Evolutionary conservation across 2,888 invertebrate genomes (phyloP).

Genomic region (Proisotoma minuta): DNA sequence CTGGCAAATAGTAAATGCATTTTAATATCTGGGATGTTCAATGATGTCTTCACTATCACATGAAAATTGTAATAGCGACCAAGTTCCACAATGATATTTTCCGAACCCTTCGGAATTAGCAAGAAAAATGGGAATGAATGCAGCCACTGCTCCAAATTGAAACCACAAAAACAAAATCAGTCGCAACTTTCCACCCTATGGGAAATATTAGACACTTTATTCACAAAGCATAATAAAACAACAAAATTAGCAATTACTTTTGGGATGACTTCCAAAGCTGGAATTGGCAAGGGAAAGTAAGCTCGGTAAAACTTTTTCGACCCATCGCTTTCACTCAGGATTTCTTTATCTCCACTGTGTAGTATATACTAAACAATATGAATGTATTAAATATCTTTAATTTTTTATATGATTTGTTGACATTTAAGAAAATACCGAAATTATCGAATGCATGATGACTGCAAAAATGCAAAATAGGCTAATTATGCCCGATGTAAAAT

Average conservation of each 20-base stretch:
- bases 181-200: conserved; percentile 1
- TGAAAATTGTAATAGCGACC: background rate
- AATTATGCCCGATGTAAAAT: background rate
- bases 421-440: background rate
- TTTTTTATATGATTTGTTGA: background rate
- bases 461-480: background rate
- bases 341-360: background rate
- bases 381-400: no score
- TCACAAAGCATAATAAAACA: no score
- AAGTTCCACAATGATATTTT: background rate
- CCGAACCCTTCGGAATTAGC: conserved; percentile 5
- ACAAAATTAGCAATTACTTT: no score
- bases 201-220: no score
- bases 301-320: background rate
- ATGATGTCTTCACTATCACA: background rate
- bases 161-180: conserved; percentile 7
- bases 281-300: conserved; percentile 7
- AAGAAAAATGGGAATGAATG: background rate
- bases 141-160: background rate
- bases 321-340: background rate
- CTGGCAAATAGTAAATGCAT: no score
- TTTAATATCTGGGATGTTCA: no score
- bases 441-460: background rate
- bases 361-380: background rate
- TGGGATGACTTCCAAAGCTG: background rate